Base-by-base conservation (phyloP, 2,797 vertebrate genomes). In the Halcyon badia region DNA sequence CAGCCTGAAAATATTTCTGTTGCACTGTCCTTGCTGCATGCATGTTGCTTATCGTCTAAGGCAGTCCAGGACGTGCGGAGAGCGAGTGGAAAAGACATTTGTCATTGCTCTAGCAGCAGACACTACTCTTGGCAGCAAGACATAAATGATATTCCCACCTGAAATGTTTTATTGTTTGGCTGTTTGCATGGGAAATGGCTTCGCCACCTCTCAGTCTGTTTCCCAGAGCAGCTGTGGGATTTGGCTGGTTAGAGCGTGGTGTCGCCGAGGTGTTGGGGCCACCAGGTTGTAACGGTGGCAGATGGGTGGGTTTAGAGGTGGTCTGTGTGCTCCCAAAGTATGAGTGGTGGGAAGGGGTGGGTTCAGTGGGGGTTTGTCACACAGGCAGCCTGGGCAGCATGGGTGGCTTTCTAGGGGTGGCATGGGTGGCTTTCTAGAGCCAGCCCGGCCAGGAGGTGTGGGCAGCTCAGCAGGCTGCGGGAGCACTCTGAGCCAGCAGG, bases 181-280 rank as follows among this genome's bases (percentile, higher is more conserved):
- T 35, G 10, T 61, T 87, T 66, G 44, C 25, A 2, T 0, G 66
- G 48, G 62, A 82, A 83, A 35, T 56, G 44, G 3, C 60, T 87
- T 42, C 2, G 15, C 35, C 2, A 21, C 49, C n/a, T 60, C n/a
- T 7, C 48, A 44, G 41, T 24, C 52, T 8, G 19, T 71, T 91
- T 37, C 33, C 28, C 33, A 4, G 78, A 6, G 39, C 0, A 0
- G 41, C 73, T 26, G 62, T 5, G 39, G 2, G 41, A 11, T 39
- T 80, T 4, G 62, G 66, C 58, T 0, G 6, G 46, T 46, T 2
- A 1, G 35, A n/a, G n/a, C 0, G 0, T 0, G 5, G 61, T 56
- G 0, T 3, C 0, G 1, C 48, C 8, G 68, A 28, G n/a, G 14
- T 0, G 0, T 6, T 1, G 2, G 56, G n/a, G 33, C 64, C 2